Evolutionary conservation across 2,888 invertebrate genomes (phyloP).

Genomic region (Bhutanitis thaidina): DNA sequence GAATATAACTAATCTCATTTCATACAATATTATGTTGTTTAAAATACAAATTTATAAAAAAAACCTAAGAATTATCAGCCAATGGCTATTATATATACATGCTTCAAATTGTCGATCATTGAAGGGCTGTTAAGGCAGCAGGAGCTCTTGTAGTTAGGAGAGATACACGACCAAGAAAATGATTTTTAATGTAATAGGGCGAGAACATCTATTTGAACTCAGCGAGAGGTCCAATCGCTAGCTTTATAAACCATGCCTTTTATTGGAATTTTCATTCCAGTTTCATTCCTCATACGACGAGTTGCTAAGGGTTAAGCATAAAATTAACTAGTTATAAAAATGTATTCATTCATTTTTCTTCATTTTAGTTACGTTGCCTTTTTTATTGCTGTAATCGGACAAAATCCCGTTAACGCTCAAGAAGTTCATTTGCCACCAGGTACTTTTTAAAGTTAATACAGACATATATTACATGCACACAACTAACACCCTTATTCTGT

Average conservation of each 20-base stretch:
- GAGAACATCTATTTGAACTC: conserved; percentile 24
- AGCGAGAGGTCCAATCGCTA: conserved; percentile 12
- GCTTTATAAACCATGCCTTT: conserved; percentile 26
- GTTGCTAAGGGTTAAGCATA: background rate
- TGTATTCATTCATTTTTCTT: conserved; percentile 34
- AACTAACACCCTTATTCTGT: no score
- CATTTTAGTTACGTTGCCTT: conserved; percentile 36
- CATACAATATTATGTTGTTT: no score
- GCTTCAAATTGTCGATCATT: background rate
- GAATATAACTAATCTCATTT: no score
- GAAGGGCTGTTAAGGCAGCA: conserved; percentile 17
- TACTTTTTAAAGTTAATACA: conserved; percentile 27
- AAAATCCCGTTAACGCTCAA: conserved; percentile 45
- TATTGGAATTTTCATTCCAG: conserved; percentile 17
- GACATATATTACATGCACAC: no score
- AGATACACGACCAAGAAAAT: conserved; percentile 43
- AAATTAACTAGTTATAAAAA: conserved; percentile 23
- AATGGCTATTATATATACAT: background rate
- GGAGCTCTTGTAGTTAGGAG: conserved; percentile 29
- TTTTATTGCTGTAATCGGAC: conserved; percentile 39
- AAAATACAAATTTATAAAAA: no score
- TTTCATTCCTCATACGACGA: background rate
- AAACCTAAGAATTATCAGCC: no score
- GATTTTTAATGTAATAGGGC: conserved; percentile 39
- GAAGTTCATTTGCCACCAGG: conserved; percentile 60